Base-by-base conservation (phyloP, 1,140 invertebrate genomes). In the Theocolax elegans region DNA sequence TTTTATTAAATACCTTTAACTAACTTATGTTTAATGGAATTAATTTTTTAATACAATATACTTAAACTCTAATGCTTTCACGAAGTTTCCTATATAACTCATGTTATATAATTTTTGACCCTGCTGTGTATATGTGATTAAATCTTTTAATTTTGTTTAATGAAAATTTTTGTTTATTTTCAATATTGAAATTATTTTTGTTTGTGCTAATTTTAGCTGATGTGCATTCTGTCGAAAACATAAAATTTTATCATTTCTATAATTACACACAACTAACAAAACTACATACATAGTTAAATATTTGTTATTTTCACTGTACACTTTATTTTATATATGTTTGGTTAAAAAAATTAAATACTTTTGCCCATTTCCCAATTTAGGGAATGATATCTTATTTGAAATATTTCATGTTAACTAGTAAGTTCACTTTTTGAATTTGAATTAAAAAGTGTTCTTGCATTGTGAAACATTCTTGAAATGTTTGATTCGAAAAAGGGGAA, bases 21-120 rank as follows among this genome's bases (percentile, higher is more conserved):
- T 66, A 58, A 42, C 8, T 54, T 54, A 59, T 67, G n/a, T 21
- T 67, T 42, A 46, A 58, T 46, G 54, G 17, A n/a, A n/a, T n/a
- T n/a, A n/a, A 40, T 56, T 44, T 15, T 67, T 49, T 60, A 19
- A 51, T 68, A 42, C 23, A 60, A 44, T 60, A 53, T 53, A 17
- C 13, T 60, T 68, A 38, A 40, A 27, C 27, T 60, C 31, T 51
- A 68, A 60, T 35, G 35, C 12, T 68, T 60, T 68, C 21, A 15
- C 27, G 1, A 38, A 60, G 48, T 51, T 25, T 51, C 3, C 49
- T 48, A 49, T 68, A 51, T 44, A 60, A 40, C 21, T 40, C 9
- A 25, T 59, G 10, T 31, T 66, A 56, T 19, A 60, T 19, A 19
- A 48, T 68, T 68, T 44, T 60, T 29, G 17, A 68, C 56, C 66